Evolutionary conservation across 2,797 vertebrate species (phyloP).

Genomic region (Caiman crocodilus): DNA sequence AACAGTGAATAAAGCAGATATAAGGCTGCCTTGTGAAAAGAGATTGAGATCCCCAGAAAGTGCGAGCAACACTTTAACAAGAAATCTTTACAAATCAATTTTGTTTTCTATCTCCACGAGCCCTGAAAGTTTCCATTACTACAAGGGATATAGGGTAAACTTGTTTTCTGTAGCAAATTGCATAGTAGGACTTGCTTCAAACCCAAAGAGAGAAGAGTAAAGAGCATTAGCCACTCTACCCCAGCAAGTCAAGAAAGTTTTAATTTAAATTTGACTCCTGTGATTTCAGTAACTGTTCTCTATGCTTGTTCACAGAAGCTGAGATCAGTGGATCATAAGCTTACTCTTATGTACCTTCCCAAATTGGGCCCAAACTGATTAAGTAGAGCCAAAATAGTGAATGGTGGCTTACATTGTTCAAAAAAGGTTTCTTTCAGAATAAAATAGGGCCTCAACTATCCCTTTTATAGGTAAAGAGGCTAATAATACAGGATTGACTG

Average conservation of each 20-base stretch:
- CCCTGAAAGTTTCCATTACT: not conserved
- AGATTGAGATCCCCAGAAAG: not conserved
- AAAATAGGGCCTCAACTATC: not conserved
- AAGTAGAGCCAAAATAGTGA: not conserved
- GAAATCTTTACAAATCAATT: not conserved
- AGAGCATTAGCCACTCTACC: not conserved
- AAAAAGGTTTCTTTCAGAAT: not conserved
- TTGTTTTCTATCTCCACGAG: not conserved
- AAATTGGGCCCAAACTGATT: not conserved
- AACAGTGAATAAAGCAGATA: not conserved
- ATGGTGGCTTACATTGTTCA: not conserved
- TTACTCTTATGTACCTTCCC: not conserved
- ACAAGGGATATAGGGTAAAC: not conserved
- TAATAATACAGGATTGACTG: slow-evolving; percentile 1
- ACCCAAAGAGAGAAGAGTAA: not conserved
- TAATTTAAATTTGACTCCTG: not conserved
- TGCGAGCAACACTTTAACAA: not conserved
- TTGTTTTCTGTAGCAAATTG: not conserved
- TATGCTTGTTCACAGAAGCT: not conserved
- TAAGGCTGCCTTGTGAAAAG: not conserved
- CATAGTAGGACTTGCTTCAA: not conserved
- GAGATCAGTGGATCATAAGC: not conserved
- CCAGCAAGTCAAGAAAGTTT: not conserved
- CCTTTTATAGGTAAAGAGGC: not conserved
- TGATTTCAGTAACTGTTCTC: not conserved